Evolutionary conservation across 2,888 invertebrate genomes (phyloP).

Genomic region (Sphinx pinastri): DNA sequence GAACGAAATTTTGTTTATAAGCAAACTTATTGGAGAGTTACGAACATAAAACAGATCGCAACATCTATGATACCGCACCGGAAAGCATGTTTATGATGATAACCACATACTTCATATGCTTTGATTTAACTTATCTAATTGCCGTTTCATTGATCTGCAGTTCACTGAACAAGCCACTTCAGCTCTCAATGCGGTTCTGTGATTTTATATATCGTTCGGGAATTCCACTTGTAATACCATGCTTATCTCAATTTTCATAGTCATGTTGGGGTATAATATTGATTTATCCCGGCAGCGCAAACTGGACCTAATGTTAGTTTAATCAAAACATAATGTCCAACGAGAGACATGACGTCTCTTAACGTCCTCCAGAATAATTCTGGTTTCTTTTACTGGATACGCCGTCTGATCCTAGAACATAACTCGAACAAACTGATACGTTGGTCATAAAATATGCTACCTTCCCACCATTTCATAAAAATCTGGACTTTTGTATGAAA

Average conservation of each 20-base stretch:
- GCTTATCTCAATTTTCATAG: background rate
- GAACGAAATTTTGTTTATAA: slow-evolving; percentile 9
- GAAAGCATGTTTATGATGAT: slow-evolving; percentile 9
- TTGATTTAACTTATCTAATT: slow-evolving; percentile 2
- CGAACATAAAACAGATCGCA: slow-evolving; percentile 28
- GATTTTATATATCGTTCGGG: background rate
- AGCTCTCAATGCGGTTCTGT: background rate
- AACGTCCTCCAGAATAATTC: no score
- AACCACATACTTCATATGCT: background rate
- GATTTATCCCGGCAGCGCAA: no score
- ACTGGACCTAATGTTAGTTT: no score
- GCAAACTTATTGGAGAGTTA: slow-evolving; percentile 9
- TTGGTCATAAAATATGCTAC: no score
- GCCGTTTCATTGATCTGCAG: slow-evolving; percentile 1
- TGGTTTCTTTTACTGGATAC: no score
- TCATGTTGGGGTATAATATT: no score
- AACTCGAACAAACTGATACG: no score
- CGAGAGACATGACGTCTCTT: no score
- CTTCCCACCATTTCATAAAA: background rate
- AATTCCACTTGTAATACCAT: no score
- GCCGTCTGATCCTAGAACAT: no score
- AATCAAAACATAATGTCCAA: no score
- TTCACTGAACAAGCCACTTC: background rate
- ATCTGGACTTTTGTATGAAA: background rate
- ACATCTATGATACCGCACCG: slow-evolving; percentile 18